Base-by-base conservation (phyloP, 1,140 invertebrate genomes). In the Goniozus legneri region DNA sequence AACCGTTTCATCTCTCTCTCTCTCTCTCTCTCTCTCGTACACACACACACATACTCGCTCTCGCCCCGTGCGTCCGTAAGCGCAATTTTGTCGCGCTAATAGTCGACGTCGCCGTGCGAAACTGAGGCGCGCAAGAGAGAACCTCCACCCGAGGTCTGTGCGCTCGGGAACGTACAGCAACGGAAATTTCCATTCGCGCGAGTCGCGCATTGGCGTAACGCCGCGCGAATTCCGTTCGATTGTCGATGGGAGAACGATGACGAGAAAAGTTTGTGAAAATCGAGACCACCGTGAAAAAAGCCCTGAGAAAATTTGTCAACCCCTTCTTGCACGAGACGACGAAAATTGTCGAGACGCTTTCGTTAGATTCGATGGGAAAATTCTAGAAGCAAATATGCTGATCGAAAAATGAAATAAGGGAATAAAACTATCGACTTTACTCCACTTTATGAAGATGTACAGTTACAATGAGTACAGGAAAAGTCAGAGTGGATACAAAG, bases 171-270 rank as follows among this genome's bases (percentile, higher is more conserved):
- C n/a, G 30, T 19, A 8, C 34, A 19, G 35, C 48, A 20, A 55
- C 54, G 65, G 64, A 69, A 69, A 68, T 65, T 65, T 69, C 65
- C 67, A 65, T 60, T 58, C 53, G 58, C 49, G 51, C 56, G 58
- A 60, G 54, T 21, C n/a, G n/a, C n/a, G n/a, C 62, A 67, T 59
- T 62, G 64, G 64, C 65, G 62, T 64, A 68, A 57, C 50, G 31
- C 42, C 16, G 22, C 20, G 38, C 27, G 38, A 35, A 52, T 47
- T 49, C 36, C 16, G n/a, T n/a, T n/a, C n/a, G n/a, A n/a, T 16
- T 12, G 6, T 7, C 16, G 24, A 8, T 37, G 16, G 14, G 15
- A 16, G 4, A 4, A 10, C 4, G 4, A 10, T 27, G 10, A 27
- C 24, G 10, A 27, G 4, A 27, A 10, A 27, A 27, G 10, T 10